phyloP scores from a whole-genome alignment of 2,888 invertebrate species.

The Andrena marginata region DNA sequence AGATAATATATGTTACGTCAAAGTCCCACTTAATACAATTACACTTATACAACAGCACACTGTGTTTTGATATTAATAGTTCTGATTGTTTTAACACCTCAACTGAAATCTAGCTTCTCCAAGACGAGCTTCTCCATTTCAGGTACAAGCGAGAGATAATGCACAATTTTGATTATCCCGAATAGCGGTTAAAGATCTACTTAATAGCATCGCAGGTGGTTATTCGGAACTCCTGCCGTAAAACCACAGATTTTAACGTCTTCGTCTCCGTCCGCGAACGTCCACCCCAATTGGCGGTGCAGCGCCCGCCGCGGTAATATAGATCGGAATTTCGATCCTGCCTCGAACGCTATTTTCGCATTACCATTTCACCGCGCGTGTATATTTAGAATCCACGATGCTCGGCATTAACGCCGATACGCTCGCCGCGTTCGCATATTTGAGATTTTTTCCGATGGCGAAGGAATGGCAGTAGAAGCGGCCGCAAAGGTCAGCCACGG shows the following conservation, averaged over 20 bases:
- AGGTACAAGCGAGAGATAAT: no score
- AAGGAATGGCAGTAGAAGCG: slow-evolving; percentile 51
- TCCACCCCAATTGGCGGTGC: background rate
- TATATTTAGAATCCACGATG: slow-evolving; percentile 42
- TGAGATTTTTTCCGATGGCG: slow-evolving; percentile 51
- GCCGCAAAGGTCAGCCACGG: slow-evolving; percentile 53
- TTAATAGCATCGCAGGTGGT: background rate
- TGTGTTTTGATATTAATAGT: no score
- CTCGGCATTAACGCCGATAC: slow-evolving; percentile 43
- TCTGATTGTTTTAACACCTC: no score
- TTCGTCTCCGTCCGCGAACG: background rate
- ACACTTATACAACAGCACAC: no score
- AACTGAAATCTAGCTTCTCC: no score
- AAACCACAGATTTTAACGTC: background rate
- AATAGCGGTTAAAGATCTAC: background rate
- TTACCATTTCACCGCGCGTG: slow-evolving; percentile 24
- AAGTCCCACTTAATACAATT: no score
- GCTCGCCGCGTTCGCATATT: slow-evolving; percentile 56
- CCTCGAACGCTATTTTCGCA: slow-evolving; percentile 42
- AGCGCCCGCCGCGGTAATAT: background rate
- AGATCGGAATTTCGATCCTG: slow-evolving; percentile 39
- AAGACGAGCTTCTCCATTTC: no score
- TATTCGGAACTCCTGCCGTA: background rate
- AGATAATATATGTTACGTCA: no score
- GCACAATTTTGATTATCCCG: no score